phyloP scores from a whole-genome alignment of 2,888 invertebrate genomes.

The Ophioninae sp. region DNA sequence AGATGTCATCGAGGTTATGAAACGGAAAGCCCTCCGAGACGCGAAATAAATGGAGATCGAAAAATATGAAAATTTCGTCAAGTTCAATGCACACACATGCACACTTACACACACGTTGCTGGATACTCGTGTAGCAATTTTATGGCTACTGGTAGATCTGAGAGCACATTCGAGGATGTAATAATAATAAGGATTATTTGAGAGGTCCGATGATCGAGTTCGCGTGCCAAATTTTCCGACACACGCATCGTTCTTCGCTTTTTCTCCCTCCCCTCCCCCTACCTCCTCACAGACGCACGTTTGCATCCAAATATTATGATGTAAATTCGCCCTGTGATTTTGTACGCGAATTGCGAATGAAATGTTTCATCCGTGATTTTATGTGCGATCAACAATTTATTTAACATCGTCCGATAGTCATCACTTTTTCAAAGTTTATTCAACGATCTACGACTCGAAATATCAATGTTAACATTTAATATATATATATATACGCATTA shows the following conservation, averaged over 20 bases:
- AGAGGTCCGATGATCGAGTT: background rate
- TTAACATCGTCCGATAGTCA: conserved; percentile 21
- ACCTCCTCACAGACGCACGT: background rate
- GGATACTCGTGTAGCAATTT: background rate
- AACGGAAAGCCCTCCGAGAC: background rate
- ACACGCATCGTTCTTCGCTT: conserved; percentile 17
- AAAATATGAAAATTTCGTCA: conserved; percentile 30
- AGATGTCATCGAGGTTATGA: background rate
- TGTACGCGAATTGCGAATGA: conserved; percentile 22
- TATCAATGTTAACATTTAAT: background rate
- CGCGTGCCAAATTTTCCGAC: conserved; percentile 33
- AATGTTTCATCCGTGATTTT: conserved; percentile 33
- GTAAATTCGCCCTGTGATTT: conserved; percentile 13
- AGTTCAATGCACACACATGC: conserved; percentile 27
- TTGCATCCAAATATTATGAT: conserved; percentile 13
- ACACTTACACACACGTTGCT: background rate
- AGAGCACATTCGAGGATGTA: conserved; percentile 4
- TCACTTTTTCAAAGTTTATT: conserved; percentile 25
- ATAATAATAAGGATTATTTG: conserved; percentile 15
- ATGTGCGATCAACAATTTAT: conserved; percentile 28
- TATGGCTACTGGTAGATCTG: background rate
- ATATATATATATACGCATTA: no score
- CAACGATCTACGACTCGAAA: conserved; percentile 15
- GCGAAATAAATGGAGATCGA: conserved; percentile 9
- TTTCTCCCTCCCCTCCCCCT: background rate